Base-by-base conservation (phyloP, 2,888 invertebrate genomes). In the Drosophila planitibia region DNA sequence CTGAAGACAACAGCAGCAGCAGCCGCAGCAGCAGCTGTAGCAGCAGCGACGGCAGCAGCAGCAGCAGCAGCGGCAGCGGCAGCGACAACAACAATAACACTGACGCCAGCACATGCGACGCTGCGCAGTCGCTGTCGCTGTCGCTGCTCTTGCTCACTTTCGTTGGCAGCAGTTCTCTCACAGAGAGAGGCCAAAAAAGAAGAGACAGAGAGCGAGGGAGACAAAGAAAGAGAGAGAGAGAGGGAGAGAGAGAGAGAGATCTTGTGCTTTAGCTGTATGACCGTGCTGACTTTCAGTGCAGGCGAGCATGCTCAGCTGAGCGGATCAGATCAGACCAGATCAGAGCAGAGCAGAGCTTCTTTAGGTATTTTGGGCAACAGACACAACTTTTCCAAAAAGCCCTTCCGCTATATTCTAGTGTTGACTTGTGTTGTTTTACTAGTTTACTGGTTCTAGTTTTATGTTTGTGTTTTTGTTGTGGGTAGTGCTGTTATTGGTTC, bases 141-240 rank as follows among this genome's bases (percentile, higher is more conserved):
- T 62, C 58, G 74, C 61, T 70, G 62, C 61, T 62, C 32, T 39
- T 61, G 74, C 82, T 85, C 78, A 85, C 79, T 85, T 88, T 88
- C 82, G 82, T 68, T 82, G 74, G 69, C 68, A 39, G 65, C 65
- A 53, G 49, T 51, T 51, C 61, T 35, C 53, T 39, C 59, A 32
- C 28, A 25, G 6, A 44, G 33, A 39, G 62, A 44, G 30, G 25
- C 12, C 9, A 39, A 32, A 35, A 30, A 14, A 25, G 49, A 51
- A 52, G 52, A 52, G 12, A 32, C 16, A n/a, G 22, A n/a, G 39
- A 37, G 22, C 5, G 39, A 53, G 49, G 22, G 35, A 30, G 32
- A 39, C 57, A 25, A 49, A 35, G 67, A 22, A 22, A 22, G 25
- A 25, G 25, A 25, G 25, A 25, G 52, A 35, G 67, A 59, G 37